Percentiles rank a stretch among this genome's conserved stretches.
Evolutionary conservation across 2,888 invertebrate genomes (phyloP).

Genomic region (Meliscaeva auricollis): DNA sequence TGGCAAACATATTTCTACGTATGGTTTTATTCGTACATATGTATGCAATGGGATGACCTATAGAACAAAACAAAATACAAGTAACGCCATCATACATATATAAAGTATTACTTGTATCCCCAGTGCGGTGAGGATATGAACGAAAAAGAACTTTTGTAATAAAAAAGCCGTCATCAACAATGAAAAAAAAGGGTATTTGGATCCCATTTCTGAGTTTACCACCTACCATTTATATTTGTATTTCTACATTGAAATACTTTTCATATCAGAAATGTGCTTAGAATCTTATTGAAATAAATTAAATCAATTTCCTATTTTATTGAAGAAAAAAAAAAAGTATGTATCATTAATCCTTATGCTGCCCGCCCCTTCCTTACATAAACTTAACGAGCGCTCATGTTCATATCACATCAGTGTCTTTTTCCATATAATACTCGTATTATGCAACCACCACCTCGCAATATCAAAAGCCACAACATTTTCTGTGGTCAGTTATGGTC

Average conservation of each 20-base stretch:
- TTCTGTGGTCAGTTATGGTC: conserved; percentile 64
- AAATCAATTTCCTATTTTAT: no score
- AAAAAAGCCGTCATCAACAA: background rate
- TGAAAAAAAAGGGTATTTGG: background rate
- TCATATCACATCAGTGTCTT: background rate
- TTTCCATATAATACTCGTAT: conserved; percentile 14
- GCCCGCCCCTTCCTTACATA: background rate
- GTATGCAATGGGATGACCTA: background rate
- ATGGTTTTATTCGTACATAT: background rate
- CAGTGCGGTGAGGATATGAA: conserved; percentile 28
- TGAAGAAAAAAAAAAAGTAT: background rate
- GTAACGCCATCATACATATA: conserved; percentile 40
- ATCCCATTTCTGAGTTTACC: no score
- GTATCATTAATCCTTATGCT: no score
- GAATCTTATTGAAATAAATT: no score
- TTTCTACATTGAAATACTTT: no score
- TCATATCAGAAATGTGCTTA: no score
- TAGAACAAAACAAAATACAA: background rate
- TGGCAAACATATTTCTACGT: no score
- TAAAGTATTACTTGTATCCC: conserved; percentile 62
- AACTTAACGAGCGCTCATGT: background rate
- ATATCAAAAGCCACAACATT: conserved; percentile 66
- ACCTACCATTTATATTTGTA: no score
- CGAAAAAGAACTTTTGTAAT: conserved; percentile 7
- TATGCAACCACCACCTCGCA: conserved; percentile 51